Conservation (phyloP, 2,888 invertebrate species). For the Acanthosepion esculentum region DNA sequence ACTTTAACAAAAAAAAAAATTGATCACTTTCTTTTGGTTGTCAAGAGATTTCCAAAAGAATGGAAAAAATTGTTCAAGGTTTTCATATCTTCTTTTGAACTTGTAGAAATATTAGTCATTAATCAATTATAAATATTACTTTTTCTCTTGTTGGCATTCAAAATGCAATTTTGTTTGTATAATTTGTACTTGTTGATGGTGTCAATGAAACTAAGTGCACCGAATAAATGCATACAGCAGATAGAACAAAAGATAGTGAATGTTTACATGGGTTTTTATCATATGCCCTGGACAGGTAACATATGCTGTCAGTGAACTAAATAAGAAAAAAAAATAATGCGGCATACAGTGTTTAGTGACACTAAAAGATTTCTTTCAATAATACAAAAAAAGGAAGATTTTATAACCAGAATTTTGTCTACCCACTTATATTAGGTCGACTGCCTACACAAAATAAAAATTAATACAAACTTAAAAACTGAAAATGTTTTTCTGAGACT, state of each 20-base stretch:
- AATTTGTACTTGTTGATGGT: conserved; percentile 18
- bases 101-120: no score
- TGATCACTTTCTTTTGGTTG: not conserved
- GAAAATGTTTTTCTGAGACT: not conserved
- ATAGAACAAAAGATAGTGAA: not conserved
- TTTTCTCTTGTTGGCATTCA: not conserved
- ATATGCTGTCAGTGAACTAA: not conserved
- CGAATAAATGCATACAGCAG: not conserved
- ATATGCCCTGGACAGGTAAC: not conserved
- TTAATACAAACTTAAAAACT: not conserved
- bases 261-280: not conserved
- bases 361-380: not conserved
- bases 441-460: not conserved
- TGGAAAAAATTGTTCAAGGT: not conserved
- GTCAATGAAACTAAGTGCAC: not conserved
- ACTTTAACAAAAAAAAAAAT: not conserved
- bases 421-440: not conserved
- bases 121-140: no score
- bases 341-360: not conserved
- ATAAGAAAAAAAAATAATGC: not conserved
- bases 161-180: not conserved
- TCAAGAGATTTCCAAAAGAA: not conserved
- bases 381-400: not conserved
- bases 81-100: no score
- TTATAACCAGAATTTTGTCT: not conserved